These are phyloP conservation scores for Aphelocoma coerulescens DNA, from an alignment of 2,113 vertebrate genomes.

Conservation along the genomic window DNA sequence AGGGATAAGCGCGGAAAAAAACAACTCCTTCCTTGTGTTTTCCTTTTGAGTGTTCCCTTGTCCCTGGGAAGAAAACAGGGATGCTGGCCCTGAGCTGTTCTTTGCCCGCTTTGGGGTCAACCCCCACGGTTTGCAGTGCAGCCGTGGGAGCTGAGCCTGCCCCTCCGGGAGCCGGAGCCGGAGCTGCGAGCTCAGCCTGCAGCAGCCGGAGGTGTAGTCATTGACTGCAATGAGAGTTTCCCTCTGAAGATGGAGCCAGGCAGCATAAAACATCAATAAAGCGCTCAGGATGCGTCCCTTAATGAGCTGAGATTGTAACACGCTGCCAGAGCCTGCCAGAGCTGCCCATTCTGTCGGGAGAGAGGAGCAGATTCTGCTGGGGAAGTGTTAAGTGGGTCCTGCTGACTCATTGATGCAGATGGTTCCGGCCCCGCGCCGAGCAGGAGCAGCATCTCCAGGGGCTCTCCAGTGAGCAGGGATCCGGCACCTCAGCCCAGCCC, in stretches of 20 bases:
- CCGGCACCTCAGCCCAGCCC: fast-evolving
- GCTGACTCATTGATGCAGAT: conserved; percentile 48
- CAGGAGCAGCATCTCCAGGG: background rate
- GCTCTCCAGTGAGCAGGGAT: background rate
- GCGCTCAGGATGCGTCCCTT: conserved; percentile 35
- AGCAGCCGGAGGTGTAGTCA: background rate
- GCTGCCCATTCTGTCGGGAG: conserved; percentile 24
- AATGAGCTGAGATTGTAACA: conserved; percentile 34
- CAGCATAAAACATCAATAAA: conserved; percentile 41
- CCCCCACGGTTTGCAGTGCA: fast-evolving
- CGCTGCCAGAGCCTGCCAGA: conserved; percentile 8
- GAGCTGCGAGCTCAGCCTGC: background rate
- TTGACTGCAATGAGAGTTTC: conserved; percentile 38
- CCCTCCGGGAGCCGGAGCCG: background rate
- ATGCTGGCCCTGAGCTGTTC: fast-evolving
- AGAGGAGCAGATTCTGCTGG: conserved; percentile 24
- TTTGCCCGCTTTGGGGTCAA: background rate
- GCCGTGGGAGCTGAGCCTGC: background rate
- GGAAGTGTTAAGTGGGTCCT: conserved; percentile 45
- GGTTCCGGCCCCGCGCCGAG: background rate
- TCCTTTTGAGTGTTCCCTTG: background rate
- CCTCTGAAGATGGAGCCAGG: conserved; percentile 60
- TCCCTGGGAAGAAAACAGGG: background rate
- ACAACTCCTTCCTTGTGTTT: background rate
- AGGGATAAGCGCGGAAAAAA: background rate